A percentile compares a stretch with the other conserved stretches of the same genome.
These are phyloP conservation scores for Listronotus oregonensis DNA, from an alignment of 1,140 invertebrate genomes.

Conservation along the genomic window DNA sequence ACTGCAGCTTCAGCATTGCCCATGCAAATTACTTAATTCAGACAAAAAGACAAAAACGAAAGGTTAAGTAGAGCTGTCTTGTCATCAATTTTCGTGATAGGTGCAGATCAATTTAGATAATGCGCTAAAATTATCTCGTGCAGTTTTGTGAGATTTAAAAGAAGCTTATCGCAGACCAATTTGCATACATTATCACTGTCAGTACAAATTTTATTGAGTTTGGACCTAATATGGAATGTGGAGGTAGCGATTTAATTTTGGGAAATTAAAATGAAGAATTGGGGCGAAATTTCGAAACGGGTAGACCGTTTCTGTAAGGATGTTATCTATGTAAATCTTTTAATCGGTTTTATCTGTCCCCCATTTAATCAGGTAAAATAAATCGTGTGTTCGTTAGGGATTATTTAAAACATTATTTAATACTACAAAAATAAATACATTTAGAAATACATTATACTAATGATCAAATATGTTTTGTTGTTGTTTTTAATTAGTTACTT, in stretches of 20 bases:
- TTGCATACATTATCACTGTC: constrained; percentile 12
- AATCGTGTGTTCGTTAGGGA: too few relatives aligned
- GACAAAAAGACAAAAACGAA: neutral
- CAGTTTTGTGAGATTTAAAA: neutral
- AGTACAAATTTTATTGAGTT: constrained; percentile 8
- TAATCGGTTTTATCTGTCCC: too few relatives aligned
- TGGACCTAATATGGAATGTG: constrained; percentile 2
- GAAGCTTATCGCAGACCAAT: neutral
- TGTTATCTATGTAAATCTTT: too few relatives aligned
- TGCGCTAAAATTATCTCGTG: constrained; percentile 5
- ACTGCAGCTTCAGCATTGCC: constrained; percentile 5
- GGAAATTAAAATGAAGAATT: constrained; percentile 6
- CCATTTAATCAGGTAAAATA: too few relatives aligned
- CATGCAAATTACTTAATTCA: constrained; percentile 15
- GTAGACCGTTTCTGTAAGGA: too few relatives aligned
- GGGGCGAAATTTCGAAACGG: too few relatives aligned
- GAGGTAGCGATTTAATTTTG: constrained; percentile 9
- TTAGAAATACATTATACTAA: too few relatives aligned
- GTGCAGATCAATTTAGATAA: constrained; percentile 12
- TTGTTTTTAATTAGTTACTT: too few relatives aligned
- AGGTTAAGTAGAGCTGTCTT: constrained; percentile 4
- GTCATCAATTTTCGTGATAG: constrained; percentile 10
- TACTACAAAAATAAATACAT: too few relatives aligned
- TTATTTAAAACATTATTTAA: too few relatives aligned
- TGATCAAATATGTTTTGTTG: too few relatives aligned